Conservation (phyloP, 2,797 vertebrate genomes). For the Cynopterus sphinx region DNA sequence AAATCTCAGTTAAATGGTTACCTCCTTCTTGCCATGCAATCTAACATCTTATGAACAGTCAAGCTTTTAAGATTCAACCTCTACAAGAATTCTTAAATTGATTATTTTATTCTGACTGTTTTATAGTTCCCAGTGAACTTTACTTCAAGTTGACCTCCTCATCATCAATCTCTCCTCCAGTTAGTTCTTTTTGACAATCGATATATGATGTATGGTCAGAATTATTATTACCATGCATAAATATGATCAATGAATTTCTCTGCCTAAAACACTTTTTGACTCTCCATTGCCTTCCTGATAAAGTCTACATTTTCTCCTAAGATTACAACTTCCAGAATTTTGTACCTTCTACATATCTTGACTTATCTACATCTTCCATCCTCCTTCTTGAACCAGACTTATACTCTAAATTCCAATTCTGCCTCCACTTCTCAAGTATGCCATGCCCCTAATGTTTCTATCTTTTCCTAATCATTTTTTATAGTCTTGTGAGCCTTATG, state of each 20-base stretch:
- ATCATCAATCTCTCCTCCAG: background rate
- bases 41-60: background rate
- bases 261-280: background rate
- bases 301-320: background rate
- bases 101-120: background rate
- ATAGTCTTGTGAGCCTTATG: background rate
- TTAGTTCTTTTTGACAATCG: background rate
- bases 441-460: background rate
- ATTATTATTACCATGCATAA: background rate
- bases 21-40: background rate
- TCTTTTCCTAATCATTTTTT: background rate
- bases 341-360: background rate
- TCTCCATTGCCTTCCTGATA: background rate
- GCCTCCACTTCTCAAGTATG: background rate
- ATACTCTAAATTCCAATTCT: background rate
- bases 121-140: background rate
- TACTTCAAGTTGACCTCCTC: background rate
- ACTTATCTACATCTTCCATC: background rate
- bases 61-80: background rate
- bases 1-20: background rate
- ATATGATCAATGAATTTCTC: background rate
- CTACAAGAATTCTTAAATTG: background rate
- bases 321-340: background rate
- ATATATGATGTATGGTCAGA: background rate
- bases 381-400: background rate